Evolutionary conservation across 2,113 vertebrate species (phyloP), one percentile per base, ranked within the genome.

Genomic region (Zootoca vivipara): DNA sequence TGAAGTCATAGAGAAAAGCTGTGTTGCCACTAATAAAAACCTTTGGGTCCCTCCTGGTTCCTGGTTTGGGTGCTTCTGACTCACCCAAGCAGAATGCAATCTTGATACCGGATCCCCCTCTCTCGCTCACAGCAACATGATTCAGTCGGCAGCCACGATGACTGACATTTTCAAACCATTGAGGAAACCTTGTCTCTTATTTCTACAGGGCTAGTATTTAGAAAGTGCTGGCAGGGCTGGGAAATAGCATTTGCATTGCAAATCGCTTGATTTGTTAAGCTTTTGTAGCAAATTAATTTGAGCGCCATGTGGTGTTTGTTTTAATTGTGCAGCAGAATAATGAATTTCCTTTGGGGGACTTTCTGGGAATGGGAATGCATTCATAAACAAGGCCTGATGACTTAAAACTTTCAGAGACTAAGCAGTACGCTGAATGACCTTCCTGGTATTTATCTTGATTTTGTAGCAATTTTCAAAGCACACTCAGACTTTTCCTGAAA

Each of bases 241-340:
- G 93, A 94, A 46, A 93, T 92, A 64, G 1, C 28, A 94, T 96
- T 92, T 96, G 91, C 93, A 93, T 95, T 95, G 93, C 94, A 96
- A 93, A 95, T 86, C 85, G 75, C 8, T 75, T 73, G 78, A 93
- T 95, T 94, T 94, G 93, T 95, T 94, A 93, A 85, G 92, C 87
- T 77, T 94, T 91, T 94, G n/a, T 72, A 22, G 12, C 70, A 92
- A 94, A 92, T 96, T 94, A 91, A 94, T 95, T 90, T 18, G 89
- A 87, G 20, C 72, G 78, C 82, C 67, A 93, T 84, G 92, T 78
- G 91, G 91, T 87, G 94, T 94, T 92, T 95, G 92, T 95, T 93
- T 93, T 86, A 73, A 73, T 90, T 93, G 92, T 92, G 79, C 78
- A 10, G 83, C 91, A 91, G 91, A 94, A 93, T 92, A 90, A 88